Percentiles rank a stretch among this genome's conserved stretches.
These are phyloP conservation scores for Valencia hispanica DNA, from an alignment of 2,797 vertebrate genomes.

Conservation along the genomic window DNA sequence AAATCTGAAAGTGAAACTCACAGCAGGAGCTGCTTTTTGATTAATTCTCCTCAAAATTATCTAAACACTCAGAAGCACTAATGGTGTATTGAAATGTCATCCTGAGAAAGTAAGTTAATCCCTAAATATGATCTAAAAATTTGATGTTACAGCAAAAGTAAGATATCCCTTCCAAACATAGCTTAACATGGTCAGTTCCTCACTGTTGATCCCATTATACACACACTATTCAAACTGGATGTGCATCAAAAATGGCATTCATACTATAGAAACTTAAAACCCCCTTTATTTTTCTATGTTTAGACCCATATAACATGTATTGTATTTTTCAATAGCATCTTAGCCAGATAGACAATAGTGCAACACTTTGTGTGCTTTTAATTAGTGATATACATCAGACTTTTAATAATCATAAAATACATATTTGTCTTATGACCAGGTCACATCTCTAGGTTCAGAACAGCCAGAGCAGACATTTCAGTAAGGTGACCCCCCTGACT, in stretches of 20 bases:
- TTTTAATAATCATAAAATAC: background rate
- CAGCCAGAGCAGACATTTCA: background rate
- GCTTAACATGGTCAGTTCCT: background rate
- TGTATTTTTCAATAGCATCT: background rate
- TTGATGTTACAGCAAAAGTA: background rate
- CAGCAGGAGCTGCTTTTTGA: background rate
- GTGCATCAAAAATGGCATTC: background rate
- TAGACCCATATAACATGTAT: background rate
- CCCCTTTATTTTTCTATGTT: background rate
- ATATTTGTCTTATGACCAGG: background rate
- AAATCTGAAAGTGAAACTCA: background rate
- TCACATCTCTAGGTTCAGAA: background rate
- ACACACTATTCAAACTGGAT: background rate
- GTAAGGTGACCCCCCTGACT: background rate
- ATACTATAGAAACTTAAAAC: background rate
- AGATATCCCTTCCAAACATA: background rate
- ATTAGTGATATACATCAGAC: background rate
- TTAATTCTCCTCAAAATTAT: background rate
- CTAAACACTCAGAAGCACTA: background rate
- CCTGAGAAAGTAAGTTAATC: background rate
- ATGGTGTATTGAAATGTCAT: background rate
- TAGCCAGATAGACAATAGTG: background rate
- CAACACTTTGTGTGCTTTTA: background rate
- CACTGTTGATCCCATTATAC: background rate
- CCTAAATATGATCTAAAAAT: background rate